phyloP scores from a whole-genome alignment of 2,888 invertebrate genomes.

The Cheilosia grossa region DNA sequence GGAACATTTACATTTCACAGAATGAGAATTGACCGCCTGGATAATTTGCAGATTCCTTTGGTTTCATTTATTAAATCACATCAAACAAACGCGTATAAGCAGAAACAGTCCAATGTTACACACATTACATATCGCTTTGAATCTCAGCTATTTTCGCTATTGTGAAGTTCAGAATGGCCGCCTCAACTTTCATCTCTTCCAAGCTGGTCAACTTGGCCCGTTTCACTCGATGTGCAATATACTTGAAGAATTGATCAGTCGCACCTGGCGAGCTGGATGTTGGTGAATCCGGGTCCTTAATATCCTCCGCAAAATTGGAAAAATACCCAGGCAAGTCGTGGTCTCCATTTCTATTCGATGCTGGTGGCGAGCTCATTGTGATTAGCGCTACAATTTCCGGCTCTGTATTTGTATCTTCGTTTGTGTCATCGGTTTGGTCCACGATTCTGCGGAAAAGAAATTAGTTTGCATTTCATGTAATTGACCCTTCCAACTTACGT shows the following conservation, averaged over 20 bases:
- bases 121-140: neutral
- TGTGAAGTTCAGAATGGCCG: slow-evolving; percentile 19
- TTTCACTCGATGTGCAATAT: slow-evolving; percentile 4
- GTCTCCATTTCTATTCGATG: neutral
- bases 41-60: too few relatives aligned
- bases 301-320: neutral
- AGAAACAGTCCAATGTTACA: too few relatives aligned
- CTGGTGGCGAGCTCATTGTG: neutral
- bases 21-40: too few relatives aligned
- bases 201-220: slow-evolving; percentile 1
- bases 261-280: neutral
- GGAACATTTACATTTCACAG: too few relatives aligned
- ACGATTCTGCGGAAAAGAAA: neutral
- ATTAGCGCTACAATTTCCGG: neutral
- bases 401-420: neutral
- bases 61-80: too few relatives aligned
- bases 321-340: neutral
- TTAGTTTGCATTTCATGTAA: neutral
- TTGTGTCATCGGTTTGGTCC: neutral
- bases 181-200: slow-evolving; percentile 9
- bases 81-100: too few relatives aligned
- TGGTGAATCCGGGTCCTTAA: neutral
- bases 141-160: neutral
- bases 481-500: neutral
- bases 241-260: neutral